Conservation (phyloP, 1,140 invertebrate species). For the Drosophila bipectinata region DNA sequence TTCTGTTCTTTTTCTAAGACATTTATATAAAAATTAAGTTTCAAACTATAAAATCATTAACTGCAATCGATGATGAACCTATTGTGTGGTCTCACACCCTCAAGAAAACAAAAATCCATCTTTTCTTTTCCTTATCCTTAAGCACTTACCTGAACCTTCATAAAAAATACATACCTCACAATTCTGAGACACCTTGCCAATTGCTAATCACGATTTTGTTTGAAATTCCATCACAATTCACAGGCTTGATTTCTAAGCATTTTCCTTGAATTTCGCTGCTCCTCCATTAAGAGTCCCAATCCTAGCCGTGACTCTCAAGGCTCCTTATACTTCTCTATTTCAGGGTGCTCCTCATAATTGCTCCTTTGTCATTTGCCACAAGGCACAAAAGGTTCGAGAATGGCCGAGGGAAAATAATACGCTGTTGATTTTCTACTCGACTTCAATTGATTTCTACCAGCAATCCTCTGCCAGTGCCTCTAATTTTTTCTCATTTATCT, state of each 20-base stretch:
- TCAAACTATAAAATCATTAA: constrained; percentile 12
- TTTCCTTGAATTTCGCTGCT: constrained; percentile 18
- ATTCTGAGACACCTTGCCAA: constrained; percentile 41
- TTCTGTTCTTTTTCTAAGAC: not conserved
- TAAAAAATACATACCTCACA: not conserved
- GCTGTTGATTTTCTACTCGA: constrained; percentile 79
- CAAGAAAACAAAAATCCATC: constrained; percentile 5
- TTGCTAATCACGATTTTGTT: constrained; percentile 60
- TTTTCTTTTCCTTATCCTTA: constrained; percentile 31
- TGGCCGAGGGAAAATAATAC: constrained; percentile 61
- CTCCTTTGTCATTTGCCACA: constrained; percentile 79
- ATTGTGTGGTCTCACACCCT: constrained; percentile 23
- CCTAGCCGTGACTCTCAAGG: constrained; percentile 4
- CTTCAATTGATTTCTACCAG: constrained; percentile 78
- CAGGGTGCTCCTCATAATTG: constrained; percentile 66
- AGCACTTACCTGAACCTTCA: constrained; percentile 31
- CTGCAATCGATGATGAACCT: constrained; percentile 14
- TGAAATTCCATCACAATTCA: constrained; percentile 57
- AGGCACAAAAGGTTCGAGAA: constrained; percentile 31
- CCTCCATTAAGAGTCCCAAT: constrained; percentile 21
- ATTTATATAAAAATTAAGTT: constrained; percentile 8
- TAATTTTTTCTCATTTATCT: constrained; percentile 68
- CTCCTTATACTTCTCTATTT: constrained; percentile 11
- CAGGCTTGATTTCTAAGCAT: constrained; percentile 58
- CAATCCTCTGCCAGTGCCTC: constrained; percentile 28